These are phyloP conservation scores for Trematocara stigmaticum DNA, from an alignment of 2,113 vertebrate genomes.

Conservation along the genomic window DNA sequence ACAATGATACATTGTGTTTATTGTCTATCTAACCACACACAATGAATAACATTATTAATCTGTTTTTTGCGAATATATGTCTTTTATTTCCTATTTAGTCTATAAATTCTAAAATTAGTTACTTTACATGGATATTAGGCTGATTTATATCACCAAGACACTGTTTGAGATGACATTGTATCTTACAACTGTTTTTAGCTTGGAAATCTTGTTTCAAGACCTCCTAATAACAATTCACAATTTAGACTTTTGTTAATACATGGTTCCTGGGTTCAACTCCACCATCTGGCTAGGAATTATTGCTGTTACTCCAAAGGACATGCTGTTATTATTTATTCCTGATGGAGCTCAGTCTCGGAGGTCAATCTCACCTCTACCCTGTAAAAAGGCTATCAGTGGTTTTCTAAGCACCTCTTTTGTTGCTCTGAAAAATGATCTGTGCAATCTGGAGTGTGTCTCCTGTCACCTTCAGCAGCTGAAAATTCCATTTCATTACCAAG, in stretches of 20 bases:
- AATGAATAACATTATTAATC: background rate
- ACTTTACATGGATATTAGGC: background rate
- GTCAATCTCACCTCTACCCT: background rate
- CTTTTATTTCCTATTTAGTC: background rate
- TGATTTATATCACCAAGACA: background rate
- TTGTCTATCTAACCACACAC: background rate
- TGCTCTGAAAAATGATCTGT: constrained; percentile 1
- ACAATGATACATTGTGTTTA: background rate
- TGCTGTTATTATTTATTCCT: background rate
- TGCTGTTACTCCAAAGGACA: background rate
- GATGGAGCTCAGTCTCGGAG: background rate
- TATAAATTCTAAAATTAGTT: background rate
- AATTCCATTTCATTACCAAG: background rate
- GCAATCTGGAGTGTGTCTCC: background rate
- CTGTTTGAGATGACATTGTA: background rate
- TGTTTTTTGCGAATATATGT: background rate
- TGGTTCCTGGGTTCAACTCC: background rate
- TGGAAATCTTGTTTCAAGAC: background rate
- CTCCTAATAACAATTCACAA: background rate
- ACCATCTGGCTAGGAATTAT: background rate
- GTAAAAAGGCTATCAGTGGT: background rate
- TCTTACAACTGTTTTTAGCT: background rate
- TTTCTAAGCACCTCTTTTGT: background rate
- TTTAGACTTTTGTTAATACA: background rate
- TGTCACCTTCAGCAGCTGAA: background rate